Base-by-base conservation (phyloP, 1,140 invertebrate genomes). In the Drosophila pallidifrons region DNA sequence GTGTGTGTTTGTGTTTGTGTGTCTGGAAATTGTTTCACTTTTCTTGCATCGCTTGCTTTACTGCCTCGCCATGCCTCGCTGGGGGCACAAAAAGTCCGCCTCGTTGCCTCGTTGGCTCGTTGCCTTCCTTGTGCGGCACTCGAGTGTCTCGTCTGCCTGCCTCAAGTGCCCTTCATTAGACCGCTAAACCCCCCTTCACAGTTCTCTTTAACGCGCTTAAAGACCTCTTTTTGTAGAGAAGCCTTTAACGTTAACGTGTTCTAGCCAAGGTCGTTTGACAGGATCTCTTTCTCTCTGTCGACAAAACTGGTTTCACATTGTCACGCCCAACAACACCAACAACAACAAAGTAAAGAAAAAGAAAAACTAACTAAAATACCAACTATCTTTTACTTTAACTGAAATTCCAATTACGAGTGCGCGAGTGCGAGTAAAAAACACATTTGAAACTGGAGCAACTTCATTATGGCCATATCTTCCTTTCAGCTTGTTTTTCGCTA, bases 151-250 rank as follows among this genome's bases (percentile, higher is more conserved):
- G 45, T 49, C 63, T 67, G 52, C 61, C 30, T 72, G 64, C 70
- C 63, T 81, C 60, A 69, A 87, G 82, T 88, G 83, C 79, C 86
- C 79, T 87, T 87, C 82, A 87, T 86, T 86, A 82, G 83, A 75
- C 79, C 79, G 65, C 79, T 60, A 52, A 16, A 49, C 45, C 13
- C 46, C 32, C 30, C 52, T 64, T 13, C 6, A 15, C 13, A 25
- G 20, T 25, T 54, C 16, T 15, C 16, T 16, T 2, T 20, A 46
- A 54, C 64, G 65, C 25, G 55, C 71, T 69, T 61, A 49, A 61
- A 66, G 45, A 51, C 69, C 30, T 15, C 30, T 54, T 52, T 30
- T 1, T 10, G 7, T 10, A 65, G 58, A 69, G 78, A 25, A 79
- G 83, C 65, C 60, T 82, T 86, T 77, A 88, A 79, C 63, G 65